Evolutionary conservation across 2,888 invertebrate genomes (phyloP).

Genomic region (Dynastes grantii): DNA sequence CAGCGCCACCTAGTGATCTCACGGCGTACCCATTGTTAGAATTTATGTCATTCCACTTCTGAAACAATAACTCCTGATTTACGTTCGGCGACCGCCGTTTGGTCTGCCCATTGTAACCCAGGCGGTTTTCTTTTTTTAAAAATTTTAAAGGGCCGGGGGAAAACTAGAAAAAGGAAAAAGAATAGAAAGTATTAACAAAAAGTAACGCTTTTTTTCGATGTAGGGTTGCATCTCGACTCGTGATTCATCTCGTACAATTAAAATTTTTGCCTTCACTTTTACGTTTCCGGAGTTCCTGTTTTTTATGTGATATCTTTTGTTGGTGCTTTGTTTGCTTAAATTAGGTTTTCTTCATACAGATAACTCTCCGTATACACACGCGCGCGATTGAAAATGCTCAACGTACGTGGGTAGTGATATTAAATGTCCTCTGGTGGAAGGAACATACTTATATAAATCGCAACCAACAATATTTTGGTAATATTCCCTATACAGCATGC

Average conservation of each 20-base stretch:
- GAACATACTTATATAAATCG: too few relatives aligned
- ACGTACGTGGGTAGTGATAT: too few relatives aligned
- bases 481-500: too few relatives aligned
- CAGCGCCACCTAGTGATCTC: constrained; percentile 28
- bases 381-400: too few relatives aligned
- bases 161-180: constrained; percentile 7
- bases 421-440: too few relatives aligned
- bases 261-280: constrained; percentile 4
- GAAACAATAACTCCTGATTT: constrained; percentile 65
- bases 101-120: constrained; percentile 52
- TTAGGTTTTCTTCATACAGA: background rate
- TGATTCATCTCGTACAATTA: constrained; percentile 12
- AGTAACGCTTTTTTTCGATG: constrained; percentile 10
- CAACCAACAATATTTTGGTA: too few relatives aligned
- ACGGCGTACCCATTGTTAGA: constrained; percentile 52
- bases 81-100: constrained; percentile 56
- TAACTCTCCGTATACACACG: too few relatives aligned
- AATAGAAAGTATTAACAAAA: constrained; percentile 26
- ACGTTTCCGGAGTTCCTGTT: background rate
- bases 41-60: constrained; percentile 60
- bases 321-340: background rate
- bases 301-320: background rate
- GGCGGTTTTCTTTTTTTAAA: too few relatives aligned
- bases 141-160: too few relatives aligned
- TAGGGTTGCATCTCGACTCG: constrained; percentile 15